Percentiles rank a stretch among this genome's conserved stretches.
Evolutionary conservation across 2,888 invertebrate genomes (phyloP).

Genomic region (Cantharis lateralis): DNA sequence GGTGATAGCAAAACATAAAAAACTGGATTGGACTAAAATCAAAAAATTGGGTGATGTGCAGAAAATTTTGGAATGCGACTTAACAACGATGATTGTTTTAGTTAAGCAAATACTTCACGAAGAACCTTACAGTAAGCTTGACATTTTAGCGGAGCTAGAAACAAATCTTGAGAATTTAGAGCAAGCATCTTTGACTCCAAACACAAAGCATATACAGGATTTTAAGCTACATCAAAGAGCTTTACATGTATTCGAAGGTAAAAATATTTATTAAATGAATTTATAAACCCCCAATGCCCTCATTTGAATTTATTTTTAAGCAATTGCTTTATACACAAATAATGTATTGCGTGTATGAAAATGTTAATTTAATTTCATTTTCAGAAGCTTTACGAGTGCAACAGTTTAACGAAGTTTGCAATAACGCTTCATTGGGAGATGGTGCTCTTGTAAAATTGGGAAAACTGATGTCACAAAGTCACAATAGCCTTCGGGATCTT

Average conservation of each 20-base stretch:
- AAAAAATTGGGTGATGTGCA: slow-evolving; percentile 78
- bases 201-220: slow-evolving; percentile 65
- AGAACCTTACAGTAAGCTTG: slow-evolving; percentile 69
- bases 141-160: slow-evolving; percentile 67
- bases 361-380: slow-evolving; percentile 37
- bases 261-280: background rate
- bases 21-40: slow-evolving; percentile 68
- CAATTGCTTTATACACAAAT: no score
- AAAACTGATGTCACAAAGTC: slow-evolving; percentile 85
- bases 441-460: slow-evolving; percentile 68
- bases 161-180: slow-evolving; percentile 67
- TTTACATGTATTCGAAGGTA: slow-evolving; percentile 84
- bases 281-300: background rate
- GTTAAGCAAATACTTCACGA: slow-evolving; percentile 68
- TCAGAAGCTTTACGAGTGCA: slow-evolving; percentile 85
- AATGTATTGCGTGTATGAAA: background rate
- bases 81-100: slow-evolving; percentile 72
- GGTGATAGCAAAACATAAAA: slow-evolving; percentile 68
- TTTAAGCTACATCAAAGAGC: slow-evolving; percentile 87
- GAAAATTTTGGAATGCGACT: slow-evolving; percentile 62
- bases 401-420: slow-evolving; percentile 72
- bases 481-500: slow-evolving; percentile 78
- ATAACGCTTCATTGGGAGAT: slow-evolving; percentile 48
- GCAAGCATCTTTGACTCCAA: slow-evolving; percentile 66
- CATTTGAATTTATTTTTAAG: no score